These are phyloP conservation scores for Chymomyza fuscimana DNA, from an alignment of 2,888 invertebrate genomes.

Conservation along the genomic window DNA sequence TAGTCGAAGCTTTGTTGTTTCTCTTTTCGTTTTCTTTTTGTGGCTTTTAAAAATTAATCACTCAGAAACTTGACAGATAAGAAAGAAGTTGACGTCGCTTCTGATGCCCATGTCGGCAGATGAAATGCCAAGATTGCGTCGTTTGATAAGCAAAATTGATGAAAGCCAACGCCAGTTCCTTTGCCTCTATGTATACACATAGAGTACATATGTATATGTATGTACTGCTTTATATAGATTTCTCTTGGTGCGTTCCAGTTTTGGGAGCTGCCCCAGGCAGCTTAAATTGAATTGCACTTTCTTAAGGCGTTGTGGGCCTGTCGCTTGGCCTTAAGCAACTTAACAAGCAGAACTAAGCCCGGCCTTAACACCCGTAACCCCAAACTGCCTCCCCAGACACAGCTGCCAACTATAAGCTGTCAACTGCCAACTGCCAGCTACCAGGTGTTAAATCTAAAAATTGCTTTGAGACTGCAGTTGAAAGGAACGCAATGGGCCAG, in stretches of 20 bases:
- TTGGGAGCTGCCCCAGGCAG: not conserved
- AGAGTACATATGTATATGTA: not conserved
- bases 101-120: not conserved
- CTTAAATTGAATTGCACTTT: conserved; percentile 55
- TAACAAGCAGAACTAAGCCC: conserved; percentile 29
- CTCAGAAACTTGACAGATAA: conserved; percentile 27
- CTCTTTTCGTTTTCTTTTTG: conserved; percentile 3
- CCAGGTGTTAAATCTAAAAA: conserved; percentile 66
- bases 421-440: conserved; percentile 16
- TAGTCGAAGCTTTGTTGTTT: not conserved
- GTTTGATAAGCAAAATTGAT: conserved; percentile 16
- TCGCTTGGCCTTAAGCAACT: conserved; percentile 41
- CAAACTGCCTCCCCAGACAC: conserved; percentile 31
- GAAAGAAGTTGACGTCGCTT: conserved; percentile 3
- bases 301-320: conserved; percentile 28
- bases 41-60: conserved; percentile 31
- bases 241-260: no score
- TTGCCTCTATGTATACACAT: no score
- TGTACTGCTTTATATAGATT: not conserved
- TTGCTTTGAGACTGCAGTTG: conserved; percentile 52
- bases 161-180: not conserved
- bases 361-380: conserved; percentile 15
- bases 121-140: conserved; percentile 6
- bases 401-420: conserved; percentile 5
- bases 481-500: not conserved